Conservation (phyloP, 2,888 invertebrate species). For the Seira sanloemensis region DNA sequence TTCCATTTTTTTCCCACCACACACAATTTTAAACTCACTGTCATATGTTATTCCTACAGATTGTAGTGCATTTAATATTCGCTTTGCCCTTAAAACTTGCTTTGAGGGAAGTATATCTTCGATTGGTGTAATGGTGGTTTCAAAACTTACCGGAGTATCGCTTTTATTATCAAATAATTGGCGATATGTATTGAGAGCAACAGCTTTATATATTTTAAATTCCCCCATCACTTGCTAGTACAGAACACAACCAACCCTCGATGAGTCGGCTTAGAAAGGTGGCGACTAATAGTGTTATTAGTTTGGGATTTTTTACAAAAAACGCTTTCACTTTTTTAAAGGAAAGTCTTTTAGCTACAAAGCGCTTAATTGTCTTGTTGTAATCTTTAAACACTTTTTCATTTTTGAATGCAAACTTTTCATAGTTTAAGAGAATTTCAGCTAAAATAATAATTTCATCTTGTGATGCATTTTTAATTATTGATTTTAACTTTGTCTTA, state of each 20-base stretch:
- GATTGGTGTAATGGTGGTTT: neutral
- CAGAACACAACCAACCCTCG: neutral
- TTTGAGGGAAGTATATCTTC: neutral
- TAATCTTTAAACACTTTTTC: neutral
- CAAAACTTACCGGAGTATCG: no score
- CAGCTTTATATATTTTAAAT: neutral
- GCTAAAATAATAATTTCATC: neutral
- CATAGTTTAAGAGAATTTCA: neutral
- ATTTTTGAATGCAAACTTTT: neutral
- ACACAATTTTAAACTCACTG: neutral
- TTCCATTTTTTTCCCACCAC: neutral
- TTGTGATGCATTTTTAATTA: neutral
- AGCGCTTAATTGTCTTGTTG: neutral
- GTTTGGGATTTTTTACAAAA: neutral
- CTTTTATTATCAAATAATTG: neutral
- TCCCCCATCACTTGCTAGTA: neutral
- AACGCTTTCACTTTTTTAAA: neutral
- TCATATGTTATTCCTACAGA: neutral
- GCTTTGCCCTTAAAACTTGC: neutral
- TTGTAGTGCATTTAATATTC: neutral
- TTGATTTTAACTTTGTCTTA: neutral
- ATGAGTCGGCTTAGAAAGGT: neutral
- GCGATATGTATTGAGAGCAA: neutral
- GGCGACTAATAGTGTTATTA: neutral
- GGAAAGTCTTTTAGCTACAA: neutral